These are phyloP conservation scores for Callyntrura guangdongensis DNA, from an alignment of 2,888 invertebrate species.

Conservation along the genomic window DNA sequence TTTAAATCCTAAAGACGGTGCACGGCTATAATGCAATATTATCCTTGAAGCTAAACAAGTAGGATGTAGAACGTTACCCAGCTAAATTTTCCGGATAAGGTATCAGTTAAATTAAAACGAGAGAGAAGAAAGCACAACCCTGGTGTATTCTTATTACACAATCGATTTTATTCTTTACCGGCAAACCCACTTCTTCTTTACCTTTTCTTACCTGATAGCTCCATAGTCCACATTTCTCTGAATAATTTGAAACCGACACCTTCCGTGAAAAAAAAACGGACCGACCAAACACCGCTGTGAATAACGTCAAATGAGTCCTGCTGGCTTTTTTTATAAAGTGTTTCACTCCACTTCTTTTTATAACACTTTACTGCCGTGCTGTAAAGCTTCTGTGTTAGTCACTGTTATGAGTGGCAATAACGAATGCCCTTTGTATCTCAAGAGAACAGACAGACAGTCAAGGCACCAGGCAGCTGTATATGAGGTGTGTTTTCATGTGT, in stretches of 20 bases:
- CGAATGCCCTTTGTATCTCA: constrained; percentile 49
- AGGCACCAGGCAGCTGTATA: background rate
- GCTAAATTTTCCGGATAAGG: too few relatives aligned
- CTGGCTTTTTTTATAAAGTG: constrained; percentile 32
- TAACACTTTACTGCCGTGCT: constrained; percentile 38
- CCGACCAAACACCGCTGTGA: constrained; percentile 7
- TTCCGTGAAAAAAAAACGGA: background rate
- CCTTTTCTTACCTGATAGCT: too few relatives aligned
- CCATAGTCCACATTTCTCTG: background rate
- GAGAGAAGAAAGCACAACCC: too few relatives aligned
- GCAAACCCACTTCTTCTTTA: too few relatives aligned
- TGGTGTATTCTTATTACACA: too few relatives aligned
- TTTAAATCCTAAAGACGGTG: too few relatives aligned
- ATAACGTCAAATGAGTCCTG: constrained; percentile 45
- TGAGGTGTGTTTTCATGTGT: constrained; percentile 16
- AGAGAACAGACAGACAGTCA: constrained; percentile 23
- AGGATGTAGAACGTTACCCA: too few relatives aligned
- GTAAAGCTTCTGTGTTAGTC: constrained; percentile 30
- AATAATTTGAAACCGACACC: background rate
- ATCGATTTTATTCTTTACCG: too few relatives aligned
- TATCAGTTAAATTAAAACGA: too few relatives aligned
- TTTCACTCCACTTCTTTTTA: constrained; percentile 32
- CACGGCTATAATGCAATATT: too few relatives aligned
- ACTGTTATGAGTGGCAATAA: constrained; percentile 44
- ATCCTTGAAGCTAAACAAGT: too few relatives aligned